Percentiles rank a stretch among this genome's conserved stretches.
Evolutionary conservation across 2,888 invertebrate species (phyloP).

Genomic region (Sepiola atlantica): DNA sequence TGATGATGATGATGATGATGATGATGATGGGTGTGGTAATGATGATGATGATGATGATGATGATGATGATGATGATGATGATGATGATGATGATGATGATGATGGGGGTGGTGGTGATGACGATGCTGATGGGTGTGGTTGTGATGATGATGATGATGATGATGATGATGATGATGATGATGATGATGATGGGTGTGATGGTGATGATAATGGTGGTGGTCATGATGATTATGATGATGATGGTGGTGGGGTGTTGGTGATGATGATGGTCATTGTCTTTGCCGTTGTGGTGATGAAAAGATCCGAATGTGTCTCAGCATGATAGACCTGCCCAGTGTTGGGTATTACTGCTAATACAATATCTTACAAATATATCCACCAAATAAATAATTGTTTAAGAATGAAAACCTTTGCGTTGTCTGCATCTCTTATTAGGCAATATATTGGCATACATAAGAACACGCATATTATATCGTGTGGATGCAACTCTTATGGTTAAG

Average conservation of each 20-base stretch:
- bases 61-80: not conserved
- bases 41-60: not conserved
- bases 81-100: not conserved
- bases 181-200: not conserved
- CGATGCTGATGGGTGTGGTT: not conserved
- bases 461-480: no score
- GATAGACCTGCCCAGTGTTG: no score
- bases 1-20: not conserved
- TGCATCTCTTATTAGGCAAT: no score
- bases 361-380: no score
- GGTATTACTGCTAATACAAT: no score
- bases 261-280: not conserved
- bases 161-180: not conserved
- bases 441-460: no score
- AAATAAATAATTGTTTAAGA: no score
- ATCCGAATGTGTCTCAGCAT: no score
- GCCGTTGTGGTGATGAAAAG: no score
- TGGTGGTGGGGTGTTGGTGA: not conserved
- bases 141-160: conserved; percentile 37
- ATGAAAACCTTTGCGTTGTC: no score
- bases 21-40: not conserved
- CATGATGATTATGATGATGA: not conserved
- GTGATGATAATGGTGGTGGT: not conserved
- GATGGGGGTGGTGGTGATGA: not conserved
- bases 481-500: no score